A percentile compares a stretch with the other conserved stretches of the same genome.
Conservation (phyloP, 1,140 invertebrate species). For the Trichomalopsis sarcophagae region DNA sequence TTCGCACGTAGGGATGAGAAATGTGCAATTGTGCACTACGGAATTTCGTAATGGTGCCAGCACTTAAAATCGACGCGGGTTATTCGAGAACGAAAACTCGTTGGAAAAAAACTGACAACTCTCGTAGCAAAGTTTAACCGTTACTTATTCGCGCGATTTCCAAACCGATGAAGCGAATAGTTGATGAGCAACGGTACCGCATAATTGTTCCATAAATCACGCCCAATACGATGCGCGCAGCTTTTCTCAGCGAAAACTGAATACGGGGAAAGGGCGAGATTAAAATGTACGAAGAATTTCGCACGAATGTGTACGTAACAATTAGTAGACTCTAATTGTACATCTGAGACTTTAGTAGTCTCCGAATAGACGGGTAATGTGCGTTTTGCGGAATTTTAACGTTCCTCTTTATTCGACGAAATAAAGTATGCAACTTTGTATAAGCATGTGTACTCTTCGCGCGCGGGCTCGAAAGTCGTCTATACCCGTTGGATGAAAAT, state of each 20-base stretch:
- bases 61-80: background rate
- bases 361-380: background rate
- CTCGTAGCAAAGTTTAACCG: background rate
- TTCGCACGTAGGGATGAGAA: background rate
- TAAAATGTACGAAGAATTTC: background rate
- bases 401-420: background rate
- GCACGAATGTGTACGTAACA: background rate
- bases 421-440: background rate
- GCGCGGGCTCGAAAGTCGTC: no score
- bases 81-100: background rate
- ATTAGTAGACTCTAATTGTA: background rate
- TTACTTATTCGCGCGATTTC: background rate
- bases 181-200: background rate
- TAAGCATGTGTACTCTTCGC: no score
- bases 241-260: background rate
- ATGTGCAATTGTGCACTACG: background rate
- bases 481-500: background rate
- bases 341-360: background rate
- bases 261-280: background rate
- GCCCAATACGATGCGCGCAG: background rate
- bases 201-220: background rate
- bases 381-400: background rate
- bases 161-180: background rate
- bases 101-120: background rate
- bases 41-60: conserved; percentile 7